Conservation (phyloP, 1,140 invertebrate species). For the Coptotermes formosanus region DNA sequence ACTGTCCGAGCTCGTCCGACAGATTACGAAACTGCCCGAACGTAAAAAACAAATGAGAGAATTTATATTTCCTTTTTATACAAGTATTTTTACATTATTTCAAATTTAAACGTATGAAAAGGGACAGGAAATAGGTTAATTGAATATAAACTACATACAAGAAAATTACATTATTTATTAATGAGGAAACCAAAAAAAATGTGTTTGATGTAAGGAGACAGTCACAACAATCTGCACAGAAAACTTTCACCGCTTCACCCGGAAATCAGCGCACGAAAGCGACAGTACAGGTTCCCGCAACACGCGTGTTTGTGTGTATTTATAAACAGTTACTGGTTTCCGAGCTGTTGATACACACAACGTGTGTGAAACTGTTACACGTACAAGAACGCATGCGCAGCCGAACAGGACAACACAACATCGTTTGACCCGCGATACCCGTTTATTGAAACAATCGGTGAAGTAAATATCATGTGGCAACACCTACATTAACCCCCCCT, state of each 20-base stretch:
- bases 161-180: neutral
- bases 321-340: slow-evolving; percentile 13
- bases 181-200: neutral
- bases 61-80: neutral
- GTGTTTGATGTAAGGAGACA: no score
- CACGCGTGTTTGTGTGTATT: slow-evolving; percentile 15
- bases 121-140: neutral
- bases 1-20: neutral
- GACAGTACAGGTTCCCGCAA: neutral
- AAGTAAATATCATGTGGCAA: slow-evolving; percentile 8
- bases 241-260: neutral
- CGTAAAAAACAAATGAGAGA: neutral
- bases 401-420: neutral
- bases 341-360: neutral
- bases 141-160: neutral
- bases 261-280: neutral
- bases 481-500: neutral
- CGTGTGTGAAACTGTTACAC: neutral
- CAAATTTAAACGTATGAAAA: neutral
- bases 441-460: slow-evolving; percentile 8
- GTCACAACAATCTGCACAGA: no score
- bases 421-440: neutral
- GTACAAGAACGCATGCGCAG: neutral
- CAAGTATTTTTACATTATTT: neutral
- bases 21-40: neutral